Evolutionary conservation across 2,113 vertebrate species (phyloP), one percentile per base, ranked within the genome.

Genomic region (Oreochromis niloticus): DNA sequence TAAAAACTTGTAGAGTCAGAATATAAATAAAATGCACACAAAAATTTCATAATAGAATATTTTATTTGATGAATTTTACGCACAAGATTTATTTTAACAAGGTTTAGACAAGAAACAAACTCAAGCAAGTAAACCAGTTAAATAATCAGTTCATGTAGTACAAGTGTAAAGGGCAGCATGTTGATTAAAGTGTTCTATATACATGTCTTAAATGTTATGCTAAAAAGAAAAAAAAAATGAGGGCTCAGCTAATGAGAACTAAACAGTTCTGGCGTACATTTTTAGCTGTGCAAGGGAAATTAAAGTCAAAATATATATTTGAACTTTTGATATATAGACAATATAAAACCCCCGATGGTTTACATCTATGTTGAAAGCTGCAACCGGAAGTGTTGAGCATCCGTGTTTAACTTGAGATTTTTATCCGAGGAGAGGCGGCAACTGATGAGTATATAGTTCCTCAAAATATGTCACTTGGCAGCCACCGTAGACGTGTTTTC

Each of bases 401-500:
- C 2, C 2, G 1, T 4, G 1, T 4, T 3, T 22, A 66, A 39
- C 92, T 92, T 93, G 79, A 92, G 56, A 0, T 46, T 5, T 1
- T 2, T 19, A 4, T 10, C 1, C 9, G 3, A 5, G 9, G 82
- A 90, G 82, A 92, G 91, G 94, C 93, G 91, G 94, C 85, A 91
- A 91, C 82, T 57, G 59, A 63, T 66, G 84, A 61, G 83, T 91
- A 84, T 17, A 57, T 11, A 63, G 39, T 66, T 43, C 32, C 5
- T n/a, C 36, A 82, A 73, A 68, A 41, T 19, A 0, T 94, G 95
- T 88, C 92, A 90, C 93, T 91, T 6, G 7, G 48, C 89, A 73
- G 91, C 75, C 87, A 75, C 95, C 94, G 94, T 96, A 6, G 3
- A 55, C 61, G 5, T 43, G 22, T 36, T 2, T 71, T 82, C 2